phyloP scores from a whole-genome alignment of 2,113 vertebrate species.

The Cyanoramphus novaezelandiae region DNA sequence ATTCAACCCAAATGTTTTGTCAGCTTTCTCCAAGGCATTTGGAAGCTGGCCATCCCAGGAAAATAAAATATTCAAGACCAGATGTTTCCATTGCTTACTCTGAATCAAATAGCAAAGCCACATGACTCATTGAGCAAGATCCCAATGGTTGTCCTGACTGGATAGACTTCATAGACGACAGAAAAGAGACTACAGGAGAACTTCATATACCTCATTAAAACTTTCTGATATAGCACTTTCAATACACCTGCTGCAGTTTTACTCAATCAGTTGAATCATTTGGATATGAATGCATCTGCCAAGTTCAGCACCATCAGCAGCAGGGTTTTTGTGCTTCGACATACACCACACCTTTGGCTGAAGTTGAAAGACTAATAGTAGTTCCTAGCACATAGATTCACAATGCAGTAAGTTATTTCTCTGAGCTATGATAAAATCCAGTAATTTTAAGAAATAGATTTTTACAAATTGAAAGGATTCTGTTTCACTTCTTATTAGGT shows the following conservation, averaged over 20 bases:
- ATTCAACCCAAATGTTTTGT: constrained; percentile 16
- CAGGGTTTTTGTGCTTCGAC: not conserved
- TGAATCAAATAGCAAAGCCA: not conserved
- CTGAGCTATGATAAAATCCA: not conserved
- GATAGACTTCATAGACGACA: not conserved
- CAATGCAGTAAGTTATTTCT: not conserved
- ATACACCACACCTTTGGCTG: not conserved
- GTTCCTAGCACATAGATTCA: not conserved
- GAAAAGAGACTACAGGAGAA: not conserved
- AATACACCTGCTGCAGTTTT: not conserved
- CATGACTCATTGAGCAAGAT: not conserved
- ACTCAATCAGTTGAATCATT: not conserved
- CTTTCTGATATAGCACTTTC: not conserved
- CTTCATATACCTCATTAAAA: not conserved
- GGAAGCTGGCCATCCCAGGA: not conserved
- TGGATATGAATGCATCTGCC: not conserved
- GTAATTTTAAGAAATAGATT: not conserved
- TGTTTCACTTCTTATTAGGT: not conserved
- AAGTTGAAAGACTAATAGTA: not conserved
- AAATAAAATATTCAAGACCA: constrained; percentile 50
- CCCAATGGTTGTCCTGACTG: not conserved
- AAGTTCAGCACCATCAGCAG: not conserved
- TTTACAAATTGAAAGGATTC: not conserved
- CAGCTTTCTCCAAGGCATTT: constrained; percentile 7
- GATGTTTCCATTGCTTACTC: not conserved